Percentiles rank a stretch among this genome's conserved stretches.
Evolutionary conservation across 2,888 invertebrate genomes (phyloP).

Genomic region (Nezara viridula): DNA sequence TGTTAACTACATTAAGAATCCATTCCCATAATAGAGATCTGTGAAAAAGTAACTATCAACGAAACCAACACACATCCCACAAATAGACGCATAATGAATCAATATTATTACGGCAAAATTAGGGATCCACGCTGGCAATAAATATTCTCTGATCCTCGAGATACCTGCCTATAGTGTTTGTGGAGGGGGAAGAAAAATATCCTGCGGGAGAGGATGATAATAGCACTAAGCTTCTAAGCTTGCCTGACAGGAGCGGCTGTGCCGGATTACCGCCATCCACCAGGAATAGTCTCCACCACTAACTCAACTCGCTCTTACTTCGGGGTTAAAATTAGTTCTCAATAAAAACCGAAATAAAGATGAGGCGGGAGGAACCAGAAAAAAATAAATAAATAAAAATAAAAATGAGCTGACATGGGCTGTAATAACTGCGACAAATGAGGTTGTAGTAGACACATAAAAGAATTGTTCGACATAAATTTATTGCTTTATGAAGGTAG

Average conservation of each 20-base stretch:
- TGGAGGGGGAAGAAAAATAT: not conserved
- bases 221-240: conserved; percentile 17
- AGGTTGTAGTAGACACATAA: not conserved
- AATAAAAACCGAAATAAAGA: conserved; percentile 28
- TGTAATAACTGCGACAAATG: conserved; percentile 22
- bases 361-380: not conserved
- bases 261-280: not conserved
- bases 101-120: not conserved
- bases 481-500: not conserved
- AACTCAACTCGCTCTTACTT: not conserved
- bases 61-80: no score
- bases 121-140: not conserved
- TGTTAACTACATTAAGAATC: no score
- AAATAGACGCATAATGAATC: not conserved
- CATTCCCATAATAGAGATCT: no score
- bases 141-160: not conserved
- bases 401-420: not conserved
- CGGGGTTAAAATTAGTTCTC: not conserved
- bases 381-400: not conserved
- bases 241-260: conserved; percentile 14
- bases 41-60: no score
- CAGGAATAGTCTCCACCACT: not conserved
- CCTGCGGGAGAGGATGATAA: not conserved
- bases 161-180: not conserved
- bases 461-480: conserved; percentile 3